phyloP scores from a whole-genome alignment of 2,113 vertebrate genomes.

The Vulpes lagopus region DNA sequence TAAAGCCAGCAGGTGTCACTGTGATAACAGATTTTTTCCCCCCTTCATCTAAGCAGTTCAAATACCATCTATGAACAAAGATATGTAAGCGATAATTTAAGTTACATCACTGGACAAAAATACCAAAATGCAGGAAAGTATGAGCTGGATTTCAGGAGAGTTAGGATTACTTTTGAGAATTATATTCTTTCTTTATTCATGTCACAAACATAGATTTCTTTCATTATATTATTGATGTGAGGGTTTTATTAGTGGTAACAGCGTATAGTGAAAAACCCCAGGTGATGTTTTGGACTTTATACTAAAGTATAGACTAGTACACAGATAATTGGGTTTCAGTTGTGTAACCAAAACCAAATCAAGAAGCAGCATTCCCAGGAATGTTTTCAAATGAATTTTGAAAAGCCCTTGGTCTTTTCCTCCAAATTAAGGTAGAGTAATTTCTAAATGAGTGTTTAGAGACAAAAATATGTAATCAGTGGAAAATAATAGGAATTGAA shows the following conservation, averaged over 20 bases:
- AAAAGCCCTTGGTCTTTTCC: not conserved
- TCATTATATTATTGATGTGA: not conserved
- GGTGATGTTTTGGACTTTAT: not conserved
- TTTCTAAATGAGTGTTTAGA: not conserved
- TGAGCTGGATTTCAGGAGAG: not conserved
- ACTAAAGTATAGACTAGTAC: not conserved
- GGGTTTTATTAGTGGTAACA: constrained; percentile 21
- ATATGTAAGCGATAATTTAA: not conserved
- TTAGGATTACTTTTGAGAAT: constrained; percentile 11
- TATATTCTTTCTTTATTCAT: constrained; percentile 1
- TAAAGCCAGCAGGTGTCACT: constrained; percentile 80
- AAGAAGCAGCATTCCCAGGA: not conserved
- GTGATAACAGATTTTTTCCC: not conserved
- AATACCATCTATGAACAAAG: not conserved
- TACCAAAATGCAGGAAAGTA: not conserved
- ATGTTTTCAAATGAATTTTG: constrained; percentile 5
- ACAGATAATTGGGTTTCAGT: not conserved
- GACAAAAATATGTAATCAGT: not conserved
- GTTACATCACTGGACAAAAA: not conserved
- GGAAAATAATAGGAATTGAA: constrained; percentile 2
- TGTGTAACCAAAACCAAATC: not conserved
- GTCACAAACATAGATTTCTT: constrained; percentile 19
- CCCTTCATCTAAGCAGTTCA: not conserved
- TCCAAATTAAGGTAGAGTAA: constrained; percentile 23
- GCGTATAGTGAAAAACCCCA: not conserved